These are phyloP conservation scores for Ceramica pisi DNA, from an alignment of 2,888 invertebrate species.

Conservation along the genomic window DNA sequence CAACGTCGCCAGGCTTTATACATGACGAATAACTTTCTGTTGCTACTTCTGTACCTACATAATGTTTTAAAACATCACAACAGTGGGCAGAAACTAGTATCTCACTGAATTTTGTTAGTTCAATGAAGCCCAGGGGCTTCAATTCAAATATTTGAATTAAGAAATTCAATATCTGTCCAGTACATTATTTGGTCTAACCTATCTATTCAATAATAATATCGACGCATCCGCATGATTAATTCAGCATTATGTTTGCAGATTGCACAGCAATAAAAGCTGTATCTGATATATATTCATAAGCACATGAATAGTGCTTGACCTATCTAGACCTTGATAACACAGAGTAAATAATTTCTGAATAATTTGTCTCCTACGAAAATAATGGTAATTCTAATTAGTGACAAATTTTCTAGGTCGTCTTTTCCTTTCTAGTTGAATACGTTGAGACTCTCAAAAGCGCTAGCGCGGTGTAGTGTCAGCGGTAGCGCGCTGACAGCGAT, in stretches of 20 bases:
- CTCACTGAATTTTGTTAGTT: no score
- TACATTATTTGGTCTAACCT: neutral
- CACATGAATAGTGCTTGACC: no score
- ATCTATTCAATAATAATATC: no score
- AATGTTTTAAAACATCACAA: neutral
- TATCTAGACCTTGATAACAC: no score
- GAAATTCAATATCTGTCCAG: neutral
- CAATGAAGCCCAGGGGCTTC: neutral
- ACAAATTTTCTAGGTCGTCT: neutral
- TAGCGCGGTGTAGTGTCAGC: no score
- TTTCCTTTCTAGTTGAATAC: neutral
- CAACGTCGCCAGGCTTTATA: conserved; percentile 3
- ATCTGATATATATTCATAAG: neutral
- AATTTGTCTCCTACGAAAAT: neutral
- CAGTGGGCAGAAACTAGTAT: no score
- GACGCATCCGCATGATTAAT: neutral
- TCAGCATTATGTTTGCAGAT: neutral
- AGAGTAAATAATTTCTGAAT: neutral
- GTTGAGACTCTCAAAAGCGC: no score
- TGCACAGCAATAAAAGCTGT: neutral
- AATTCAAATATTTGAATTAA: neutral
- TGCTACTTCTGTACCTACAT: neutral
- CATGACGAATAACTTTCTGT: neutral
- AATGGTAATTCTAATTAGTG: neutral
- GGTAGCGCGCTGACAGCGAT: no score